Conservation (phyloP, 2,797 vertebrate species). For the Urosaurus nigricauda region DNA sequence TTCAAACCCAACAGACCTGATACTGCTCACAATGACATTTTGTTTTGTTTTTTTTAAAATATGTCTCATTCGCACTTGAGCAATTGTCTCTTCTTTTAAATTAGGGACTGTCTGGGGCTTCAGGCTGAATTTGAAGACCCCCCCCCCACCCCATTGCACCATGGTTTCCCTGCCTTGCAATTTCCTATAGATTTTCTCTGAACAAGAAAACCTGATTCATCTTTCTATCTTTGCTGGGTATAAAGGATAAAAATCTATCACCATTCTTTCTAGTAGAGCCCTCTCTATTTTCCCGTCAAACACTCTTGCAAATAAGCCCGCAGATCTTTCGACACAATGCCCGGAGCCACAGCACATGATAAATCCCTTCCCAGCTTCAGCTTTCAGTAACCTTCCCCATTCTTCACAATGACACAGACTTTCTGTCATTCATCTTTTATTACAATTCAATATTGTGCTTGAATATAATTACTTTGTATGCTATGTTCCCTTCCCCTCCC, state of each 20-base stretch:
- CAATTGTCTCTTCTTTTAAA: slow-evolving; percentile 69
- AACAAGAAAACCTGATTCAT: slow-evolving; percentile 75
- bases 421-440: slow-evolving; percentile 87
- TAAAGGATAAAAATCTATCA: slow-evolving; percentile 81
- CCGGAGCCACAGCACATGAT: slow-evolving; percentile 79
- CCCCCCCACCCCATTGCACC: slow-evolving; percentile 5
- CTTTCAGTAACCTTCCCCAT: slow-evolving; percentile 83
- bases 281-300: slow-evolving; percentile 79
- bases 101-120: slow-evolving; percentile 67
- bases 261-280: slow-evolving; percentile 77
- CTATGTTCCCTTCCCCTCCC: slow-evolving; percentile 40
- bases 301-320: slow-evolving; percentile 83
- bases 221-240: slow-evolving; percentile 80
- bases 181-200: slow-evolving; percentile 70
- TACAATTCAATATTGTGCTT: slow-evolving; percentile 85
- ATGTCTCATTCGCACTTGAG: slow-evolving; percentile 64
- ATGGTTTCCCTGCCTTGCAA: slow-evolving; percentile 55
- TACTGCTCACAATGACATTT: slow-evolving; percentile 58
- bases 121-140: slow-evolving; percentile 25
- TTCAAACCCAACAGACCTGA: slow-evolving; percentile 49
- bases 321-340: slow-evolving; percentile 81
- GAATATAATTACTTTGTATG: slow-evolving; percentile 82
- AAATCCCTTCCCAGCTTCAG: slow-evolving; percentile 81
- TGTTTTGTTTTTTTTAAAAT: slow-evolving; percentile 61
- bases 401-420: slow-evolving; percentile 82